Evolutionary conservation across 2,797 vertebrate genomes (phyloP), one percentile per base, ranked within the genome.

Genomic region (Acipenser transmontanus): DNA sequence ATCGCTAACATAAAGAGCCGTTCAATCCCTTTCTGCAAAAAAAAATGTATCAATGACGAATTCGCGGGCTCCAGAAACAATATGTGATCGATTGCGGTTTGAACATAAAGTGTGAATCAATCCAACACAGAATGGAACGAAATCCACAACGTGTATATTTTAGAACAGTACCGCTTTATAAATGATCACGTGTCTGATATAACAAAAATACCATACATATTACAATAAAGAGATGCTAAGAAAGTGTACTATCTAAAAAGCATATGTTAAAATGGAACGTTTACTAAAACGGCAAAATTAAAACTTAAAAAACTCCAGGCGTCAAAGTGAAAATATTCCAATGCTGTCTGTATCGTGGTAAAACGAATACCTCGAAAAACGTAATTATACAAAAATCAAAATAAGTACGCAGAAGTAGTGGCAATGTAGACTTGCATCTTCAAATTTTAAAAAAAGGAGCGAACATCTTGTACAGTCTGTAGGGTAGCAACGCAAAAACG

Each of bases 1-100:
- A 92, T 92, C 79, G 78, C 88, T 78, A 61, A 61, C 73, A 60
- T 3, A 74, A 69, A 34, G 10, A 20, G 64, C 66, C 67, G 61
- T 70, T 50, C 65, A 74, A 67, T 76, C 64, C 65, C 77, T 72
- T 77, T 78, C 77, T 74, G 66, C 62, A 51, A 70, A 64, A 66
- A 69, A 61, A 67, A 47, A 61, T 59, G 60, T 50, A 20, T 61
- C 51, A 50, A 56, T 65, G 65, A 49, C 4, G 65, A 56, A 57
- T 68, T 14, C 13, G 47, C 17, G 20, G 49, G 12, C 34, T 48
- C 59, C 51, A 64, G 50, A 68, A 70, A 65, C 54, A 62, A 62
- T 62, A 62, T 17, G 12, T 63, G 64, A 49, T 66, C 63, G 61
- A 61, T 14, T 66, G 66, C 64, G 20, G 66, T 65, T 64, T 66